Evolutionary conservation across 1,140 invertebrate genomes (phyloP), one percentile per base, ranked within the genome.

Genomic region (Platyura marginata): DNA sequence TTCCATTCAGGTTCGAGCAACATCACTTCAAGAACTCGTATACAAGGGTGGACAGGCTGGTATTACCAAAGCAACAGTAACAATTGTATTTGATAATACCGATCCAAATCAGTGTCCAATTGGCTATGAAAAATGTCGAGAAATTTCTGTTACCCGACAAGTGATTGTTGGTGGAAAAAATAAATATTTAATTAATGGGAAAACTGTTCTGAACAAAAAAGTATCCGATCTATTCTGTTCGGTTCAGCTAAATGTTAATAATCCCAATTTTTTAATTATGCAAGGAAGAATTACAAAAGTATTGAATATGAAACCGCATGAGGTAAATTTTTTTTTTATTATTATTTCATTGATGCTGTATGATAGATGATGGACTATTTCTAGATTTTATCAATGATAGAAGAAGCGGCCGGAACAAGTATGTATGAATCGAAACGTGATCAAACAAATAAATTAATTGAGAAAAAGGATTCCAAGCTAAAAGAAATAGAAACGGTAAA

Each of bases 201-300:
- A 77, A 32, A 81, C 79, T 61, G 90, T 92, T 0, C 71, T 81
- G 48, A 91, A 92, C 57, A 90, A 85, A 53, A 68, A 83, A 51
- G 85, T 98, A 0, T 76, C 81, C 42, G 95, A 99, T 65, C 67
- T 99, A 49, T 98, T 99, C 61, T 84, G 87, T 51, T 94, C 93
- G 0, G 81, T 98, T 6, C 91, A 96, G 55, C 65, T 99, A 2
- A 99, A 99, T 64, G 89, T 98, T 0, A 98, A 98, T 63, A 98
- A 98, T 70, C 95, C 95, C 3, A 94, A 98, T 62, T 99, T 98
- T 61, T 74, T 99, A 3, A 99, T 99, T 50, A 98, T 99, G 95
- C 96, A 99, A 72, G 96, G 96, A 8, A 75, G 93, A 52, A 96
- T 99, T 42, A 98, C 94, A 1, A 98, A 98, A 73, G 95, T 99